These are phyloP conservation scores for Coregonus suidteri DNA, from an alignment of 2,797 vertebrate genomes.

Conservation along the genomic window DNA sequence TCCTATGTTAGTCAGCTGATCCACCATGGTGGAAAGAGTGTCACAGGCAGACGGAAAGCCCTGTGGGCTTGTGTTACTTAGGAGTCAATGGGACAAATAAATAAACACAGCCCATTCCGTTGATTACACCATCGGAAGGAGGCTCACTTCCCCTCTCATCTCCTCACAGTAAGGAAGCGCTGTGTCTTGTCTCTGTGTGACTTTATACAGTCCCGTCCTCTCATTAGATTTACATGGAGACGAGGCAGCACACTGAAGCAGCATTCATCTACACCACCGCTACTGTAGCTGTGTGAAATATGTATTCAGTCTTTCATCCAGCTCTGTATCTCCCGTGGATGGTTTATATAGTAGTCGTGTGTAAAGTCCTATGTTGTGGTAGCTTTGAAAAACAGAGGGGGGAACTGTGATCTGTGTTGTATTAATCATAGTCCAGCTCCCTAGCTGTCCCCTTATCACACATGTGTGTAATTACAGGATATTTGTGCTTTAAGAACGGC, in stretches of 20 bases:
- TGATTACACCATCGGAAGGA: conserved; percentile 61
- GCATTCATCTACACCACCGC: conserved; percentile 32
- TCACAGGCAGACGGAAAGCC: conserved; percentile 46
- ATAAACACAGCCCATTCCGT: conserved; percentile 63
- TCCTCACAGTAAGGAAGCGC: conserved; percentile 55
- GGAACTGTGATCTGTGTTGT: conserved; percentile 70
- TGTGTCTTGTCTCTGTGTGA: conserved; percentile 46
- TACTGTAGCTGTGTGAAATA: conserved; percentile 62
- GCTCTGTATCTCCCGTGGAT: conserved; percentile 60
- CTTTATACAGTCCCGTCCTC: conserved; percentile 67
- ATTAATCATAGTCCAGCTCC: conserved; percentile 72
- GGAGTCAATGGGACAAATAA: conserved; percentile 72
- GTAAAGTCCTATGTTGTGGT: conserved; percentile 67
- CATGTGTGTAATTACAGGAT: conserved; percentile 65
- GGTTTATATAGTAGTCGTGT: conserved; percentile 48
- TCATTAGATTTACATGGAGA: conserved; percentile 69
- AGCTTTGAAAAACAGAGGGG: conserved; percentile 65
- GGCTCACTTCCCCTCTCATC: conserved; percentile 41
- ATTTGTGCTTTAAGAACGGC: conserved; percentile 68
- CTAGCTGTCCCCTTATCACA: conserved; percentile 61
- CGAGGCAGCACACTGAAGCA: conserved; percentile 8
- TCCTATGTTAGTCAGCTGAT: conserved; percentile 43
- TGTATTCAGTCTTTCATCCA: conserved; percentile 70
- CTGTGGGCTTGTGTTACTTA: conserved; percentile 60
- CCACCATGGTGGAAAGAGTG: conserved; percentile 40